These are phyloP conservation scores for Parnassius apollo DNA, from an alignment of 2,888 invertebrate genomes.

Conservation along the genomic window DNA sequence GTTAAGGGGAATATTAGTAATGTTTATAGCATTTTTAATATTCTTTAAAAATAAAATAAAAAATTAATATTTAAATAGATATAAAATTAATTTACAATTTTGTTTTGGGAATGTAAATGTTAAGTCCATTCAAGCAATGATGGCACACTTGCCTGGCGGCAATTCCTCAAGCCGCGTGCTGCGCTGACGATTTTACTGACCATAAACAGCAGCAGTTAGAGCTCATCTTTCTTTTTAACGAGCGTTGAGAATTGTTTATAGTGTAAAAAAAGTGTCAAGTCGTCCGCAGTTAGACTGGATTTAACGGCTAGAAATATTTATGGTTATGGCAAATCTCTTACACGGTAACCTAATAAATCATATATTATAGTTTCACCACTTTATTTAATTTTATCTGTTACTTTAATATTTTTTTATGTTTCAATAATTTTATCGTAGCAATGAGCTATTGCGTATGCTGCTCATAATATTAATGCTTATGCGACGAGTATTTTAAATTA, in stretches of 20 bases:
- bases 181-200: conserved; percentile 74
- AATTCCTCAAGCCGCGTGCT: conserved; percentile 48
- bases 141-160: conserved; percentile 53
- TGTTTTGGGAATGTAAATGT: not conserved
- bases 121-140: conserved; percentile 37
- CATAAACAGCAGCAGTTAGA: conserved; percentile 74
- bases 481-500: conserved; percentile 22
- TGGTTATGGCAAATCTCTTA: conserved; percentile 45
- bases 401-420: not conserved
- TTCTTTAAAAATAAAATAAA: no score
- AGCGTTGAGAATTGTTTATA: conserved; percentile 72
- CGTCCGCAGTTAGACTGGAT: conserved; percentile 50
- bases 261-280: conserved; percentile 69
- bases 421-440: not conserved
- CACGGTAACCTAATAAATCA: conserved; percentile 15
- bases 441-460: not conserved
- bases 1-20: no score
- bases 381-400: not conserved
- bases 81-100: not conserved
- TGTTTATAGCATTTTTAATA: no score
- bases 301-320: conserved; percentile 70
- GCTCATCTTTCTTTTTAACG: conserved; percentile 81
- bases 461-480: conserved; percentile 10
- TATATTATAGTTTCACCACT: not conserved
- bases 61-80: no score